Evolutionary conservation across 2,797 vertebrate species (phyloP), one percentile per base, ranked within the genome.

Genomic region (Sebastes variabilis): DNA sequence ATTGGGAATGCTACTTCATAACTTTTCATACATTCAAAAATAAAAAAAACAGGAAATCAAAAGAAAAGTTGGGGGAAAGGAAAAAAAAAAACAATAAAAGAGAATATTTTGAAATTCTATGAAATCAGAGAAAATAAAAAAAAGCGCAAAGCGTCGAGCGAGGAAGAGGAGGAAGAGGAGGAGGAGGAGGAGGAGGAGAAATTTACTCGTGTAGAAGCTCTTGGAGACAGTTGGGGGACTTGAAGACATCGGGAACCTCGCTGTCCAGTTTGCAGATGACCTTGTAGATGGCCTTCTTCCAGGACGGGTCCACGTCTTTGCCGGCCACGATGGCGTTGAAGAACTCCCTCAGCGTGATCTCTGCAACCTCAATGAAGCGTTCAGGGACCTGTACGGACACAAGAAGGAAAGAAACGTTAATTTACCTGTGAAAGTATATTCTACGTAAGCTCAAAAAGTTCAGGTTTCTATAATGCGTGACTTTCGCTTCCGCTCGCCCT

Each of bases 211-310:
- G 98, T 95, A 99, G 97, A 93, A 99, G 98, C 96, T 99, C 98
- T 96, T 99, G 98, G 93, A 99, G 98, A 97, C 98, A 99, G 95
- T 98, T 99, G 78, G 98, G 98, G 91, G 98, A 99, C 95, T 99
- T 99, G 96, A 99, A 99, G 96, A 99, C 96, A 93, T 99, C 98
- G 8, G 98, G 98, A 92, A 99, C 98, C 92, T 99, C 98, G 88
- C 98, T 99, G 96, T 99, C 98, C 96, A 99, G 96, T 96, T 99
- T 99, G 96, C 98, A 99, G 97, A 99, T 99, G 96, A 99, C 98
- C 97, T 99, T 99, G 97, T 99, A 99, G 94, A 99, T 99, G 96
- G 98, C 98, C 98, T 99, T 99, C 96, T 99, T 99, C 98, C 98
- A 99, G 96, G 98, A 99, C 94, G 98, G 98, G 97, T 99, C 98